Conservation (phyloP, 2,888 invertebrate genomes). For the Plusia festucae region DNA sequence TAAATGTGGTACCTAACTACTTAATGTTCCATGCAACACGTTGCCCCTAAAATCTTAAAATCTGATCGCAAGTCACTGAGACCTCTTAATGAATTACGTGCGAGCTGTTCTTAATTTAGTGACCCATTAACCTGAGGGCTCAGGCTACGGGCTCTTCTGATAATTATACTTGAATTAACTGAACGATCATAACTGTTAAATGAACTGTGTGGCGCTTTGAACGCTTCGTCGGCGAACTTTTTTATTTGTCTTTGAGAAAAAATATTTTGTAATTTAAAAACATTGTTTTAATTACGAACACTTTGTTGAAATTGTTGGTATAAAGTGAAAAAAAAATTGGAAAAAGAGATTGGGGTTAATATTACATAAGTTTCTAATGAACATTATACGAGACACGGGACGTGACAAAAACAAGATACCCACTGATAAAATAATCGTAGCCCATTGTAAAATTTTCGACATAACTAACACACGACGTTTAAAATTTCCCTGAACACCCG, state of each 20-base stretch:
- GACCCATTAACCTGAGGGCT: constrained; percentile 48
- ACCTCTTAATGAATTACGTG: constrained; percentile 34
- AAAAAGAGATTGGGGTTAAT: too few species aligned
- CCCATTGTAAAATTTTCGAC: too few species aligned
- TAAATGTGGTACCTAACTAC: too few species aligned
- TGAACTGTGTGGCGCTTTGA: constrained; percentile 31
- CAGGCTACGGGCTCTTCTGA: constrained; percentile 13
- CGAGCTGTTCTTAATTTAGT: constrained; percentile 48
- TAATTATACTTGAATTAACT: constrained; percentile 56
- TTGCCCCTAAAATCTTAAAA: constrained; percentile 1
- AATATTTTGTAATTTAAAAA: background rate
- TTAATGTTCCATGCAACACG: background rate
- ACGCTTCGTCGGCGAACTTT: background rate
- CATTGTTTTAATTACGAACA: background rate
- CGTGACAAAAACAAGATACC: too few species aligned
- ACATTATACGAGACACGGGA: too few species aligned
- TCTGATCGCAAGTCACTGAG: constrained; percentile 44
- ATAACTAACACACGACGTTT: too few species aligned
- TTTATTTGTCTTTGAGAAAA: background rate
- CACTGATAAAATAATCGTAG: too few species aligned
- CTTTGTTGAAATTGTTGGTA: too few species aligned
- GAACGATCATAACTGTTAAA: constrained; percentile 51
- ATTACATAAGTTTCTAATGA: too few species aligned
- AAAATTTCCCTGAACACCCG: too few species aligned
- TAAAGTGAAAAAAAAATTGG: background rate